Evolutionary conservation across 2,797 vertebrate genomes (phyloP), one percentile per base, ranked within the genome.

Genomic region (Salarias fasciatus): DNA sequence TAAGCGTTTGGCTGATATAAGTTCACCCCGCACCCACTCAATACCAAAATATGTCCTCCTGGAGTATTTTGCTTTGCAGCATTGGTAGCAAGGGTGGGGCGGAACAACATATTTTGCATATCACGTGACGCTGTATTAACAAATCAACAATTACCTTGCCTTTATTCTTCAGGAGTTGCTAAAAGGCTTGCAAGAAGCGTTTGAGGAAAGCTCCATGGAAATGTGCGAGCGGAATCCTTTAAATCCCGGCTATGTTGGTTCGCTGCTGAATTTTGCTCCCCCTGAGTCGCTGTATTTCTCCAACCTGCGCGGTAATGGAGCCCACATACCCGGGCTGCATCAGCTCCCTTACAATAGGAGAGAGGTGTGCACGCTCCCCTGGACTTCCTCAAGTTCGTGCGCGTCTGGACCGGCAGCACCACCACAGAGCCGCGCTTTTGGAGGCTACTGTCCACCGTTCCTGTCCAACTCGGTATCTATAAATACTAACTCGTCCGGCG

Each of bases 151-250:
- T 93, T 94, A 94, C 91, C 94, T 87, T 74, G 69, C 85, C 87
- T 82, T 92, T 91, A 95, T 96, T 95, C 95, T 95, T 91, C 83
- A 91, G 93, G 93, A 94, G 93, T 94, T 94, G 93, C 94, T 94
- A 95, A 95, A 95, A 93, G 91, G 88, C 90, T 86, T 86, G 92
- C 90, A 89, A 93, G 92, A 93, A 84, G 83, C 83, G 75, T 83
- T 80, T 69, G 83, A 76, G 75, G 68, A 66, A 66, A 89, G 91
- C 89, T 95, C 92, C 91, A 95, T 93, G 94, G 95, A 96, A 92
- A 98, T 98, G 97, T 96, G 97, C 86, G 96, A 98, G 84, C 94
- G 95, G 90, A 96, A 94, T 94, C 94, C 95, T 83, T 94, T 95
- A 88, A 96, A 94, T 92, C 93, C 95, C 75, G 93, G 95, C 92